Base-by-base conservation (phyloP, 2,113 vertebrate genomes). In the Nycticorax nycticorax region DNA sequence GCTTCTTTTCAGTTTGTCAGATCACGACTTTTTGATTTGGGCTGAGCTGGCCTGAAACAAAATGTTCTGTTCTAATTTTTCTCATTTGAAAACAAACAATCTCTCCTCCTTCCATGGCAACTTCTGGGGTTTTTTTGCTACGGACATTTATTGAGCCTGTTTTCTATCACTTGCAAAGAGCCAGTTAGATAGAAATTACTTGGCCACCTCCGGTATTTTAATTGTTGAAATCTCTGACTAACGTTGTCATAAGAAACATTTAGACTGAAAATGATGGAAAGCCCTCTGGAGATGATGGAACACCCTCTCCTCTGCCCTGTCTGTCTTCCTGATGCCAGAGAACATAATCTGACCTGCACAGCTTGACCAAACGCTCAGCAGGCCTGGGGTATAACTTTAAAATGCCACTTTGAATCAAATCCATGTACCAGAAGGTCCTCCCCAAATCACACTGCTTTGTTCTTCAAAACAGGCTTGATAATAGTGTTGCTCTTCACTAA, bases 401-500 rank as follows among this genome's bases (percentile, higher is more conserved):
- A 96, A 94, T 83, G 63, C 14, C 85, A 83, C 45, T 83, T 80
- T 28, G 67, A 89, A 95, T 93, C 45, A 94, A 95, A 90, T 85
- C 11, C 17, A 4, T 64, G 33, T 23, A 57, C 24, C n/a, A 89
- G 60, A 76, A 79, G 32, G 43, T 73, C 69, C 45, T 85, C 17
- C 24, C 15, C 19, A 90, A 86, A 69, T 64, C 50, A 73, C 22
- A 41, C 4, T 53, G 26, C 15, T 76, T 76, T 82, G 13, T 73
- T 89, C 62, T 91, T 87, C 73, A 90, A 67, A 67, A 66, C 13
- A 59, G 48, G 4, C 23, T 72, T 80, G 48, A 76, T 72, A 92
- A 71, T n/a, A 75, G 47, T 59, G 15, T 41, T 87, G 24, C 22
- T 82, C n/a, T 89, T 82, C 48, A 62, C 21, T 82, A 45, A 78